Conservation (phyloP, 1,140 invertebrate species). For the Drosophila kohkoa region DNA sequence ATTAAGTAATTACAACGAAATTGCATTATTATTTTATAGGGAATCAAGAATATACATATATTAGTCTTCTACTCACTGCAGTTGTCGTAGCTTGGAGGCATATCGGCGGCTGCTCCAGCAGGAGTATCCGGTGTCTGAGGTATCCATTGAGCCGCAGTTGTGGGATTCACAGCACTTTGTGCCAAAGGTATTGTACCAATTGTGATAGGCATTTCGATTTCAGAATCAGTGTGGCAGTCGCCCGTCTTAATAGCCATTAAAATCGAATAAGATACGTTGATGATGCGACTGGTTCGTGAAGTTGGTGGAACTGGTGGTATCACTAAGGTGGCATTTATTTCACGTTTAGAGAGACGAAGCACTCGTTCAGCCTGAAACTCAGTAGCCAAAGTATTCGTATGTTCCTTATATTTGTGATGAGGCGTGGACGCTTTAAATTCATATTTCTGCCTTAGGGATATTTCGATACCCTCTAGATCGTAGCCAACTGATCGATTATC, state of each 20-base stretch:
- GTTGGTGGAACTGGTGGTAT: slow-evolving; percentile 74
- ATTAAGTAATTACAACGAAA: neutral
- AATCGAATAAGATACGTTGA: slow-evolving; percentile 58
- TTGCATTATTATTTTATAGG: neutral
- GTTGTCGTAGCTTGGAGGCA: slow-evolving; percentile 69
- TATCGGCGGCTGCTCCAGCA: slow-evolving; percentile 49
- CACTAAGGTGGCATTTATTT: slow-evolving; percentile 59
- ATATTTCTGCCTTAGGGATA: slow-evolving; percentile 51
- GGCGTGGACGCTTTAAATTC: slow-evolving; percentile 60
- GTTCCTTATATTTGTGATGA: slow-evolving; percentile 34
- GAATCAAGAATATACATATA: neutral
- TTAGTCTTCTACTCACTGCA: slow-evolving; percentile 55
- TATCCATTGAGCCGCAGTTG: slow-evolving; percentile 56
- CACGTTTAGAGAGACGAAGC: slow-evolving; percentile 62
- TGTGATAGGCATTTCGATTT: slow-evolving; percentile 66
- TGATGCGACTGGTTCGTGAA: slow-evolving; percentile 82
- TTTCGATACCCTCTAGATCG: slow-evolving; percentile 55
- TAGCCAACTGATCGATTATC: slow-evolving; percentile 70
- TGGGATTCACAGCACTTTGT: slow-evolving; percentile 68
- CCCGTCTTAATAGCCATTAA: slow-evolving; percentile 64
- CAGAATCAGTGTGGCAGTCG: slow-evolving; percentile 58
- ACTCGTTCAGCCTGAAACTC: slow-evolving; percentile 55
- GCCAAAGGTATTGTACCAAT: slow-evolving; percentile 75
- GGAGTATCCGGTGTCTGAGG: slow-evolving; percentile 71
- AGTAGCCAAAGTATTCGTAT: slow-evolving; percentile 41